Percentiles rank a stretch among this genome's conserved stretches.
Conservation (phyloP, 2,888 invertebrate species). For the Subacronicta megacephala region DNA sequence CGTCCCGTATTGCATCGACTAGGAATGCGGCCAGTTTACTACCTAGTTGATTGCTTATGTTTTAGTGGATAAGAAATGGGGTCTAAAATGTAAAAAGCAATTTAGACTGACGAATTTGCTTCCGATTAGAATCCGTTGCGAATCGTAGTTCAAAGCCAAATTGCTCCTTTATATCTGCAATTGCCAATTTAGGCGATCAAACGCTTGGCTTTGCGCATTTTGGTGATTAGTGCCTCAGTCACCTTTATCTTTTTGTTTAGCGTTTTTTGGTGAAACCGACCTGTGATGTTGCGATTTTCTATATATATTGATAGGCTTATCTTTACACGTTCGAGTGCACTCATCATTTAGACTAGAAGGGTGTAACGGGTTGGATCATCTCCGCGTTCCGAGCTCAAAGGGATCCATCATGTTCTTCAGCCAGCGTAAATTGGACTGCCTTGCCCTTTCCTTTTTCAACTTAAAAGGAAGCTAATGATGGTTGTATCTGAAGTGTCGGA, state of each 20-base stretch:
- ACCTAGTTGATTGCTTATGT: conserved; percentile 61
- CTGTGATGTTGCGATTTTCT: conserved; percentile 26
- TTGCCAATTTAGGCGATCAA: conserved; percentile 62
- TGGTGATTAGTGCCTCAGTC: conserved; percentile 52
- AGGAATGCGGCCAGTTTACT: conserved; percentile 67
- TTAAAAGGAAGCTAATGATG: conserved; percentile 64
- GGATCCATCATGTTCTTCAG: conserved; percentile 63
- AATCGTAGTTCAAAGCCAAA: conserved; percentile 58
- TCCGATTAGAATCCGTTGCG: conserved; percentile 56
- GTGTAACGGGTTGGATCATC: conserved; percentile 71
- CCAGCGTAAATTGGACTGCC: conserved; percentile 64
- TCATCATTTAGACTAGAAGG: conserved; percentile 70
- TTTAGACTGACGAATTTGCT: conserved; percentile 57
- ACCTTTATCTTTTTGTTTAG: conserved; percentile 25
- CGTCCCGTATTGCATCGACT: conserved; percentile 62
- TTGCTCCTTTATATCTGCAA: conserved; percentile 64
- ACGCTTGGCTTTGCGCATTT: conserved; percentile 55
- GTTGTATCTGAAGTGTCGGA: conserved; percentile 67
- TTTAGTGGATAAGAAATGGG: conserved; percentile 56
- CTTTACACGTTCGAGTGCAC: conserved; percentile 72
- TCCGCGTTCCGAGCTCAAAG: conserved; percentile 66
- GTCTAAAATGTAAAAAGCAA: conserved; percentile 53
- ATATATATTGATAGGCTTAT: conserved; percentile 63
- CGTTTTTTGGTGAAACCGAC: conserved; percentile 9
- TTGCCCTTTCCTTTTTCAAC: conserved; percentile 44